Evolutionary conservation across 2,797 vertebrate genomes (phyloP).

Genomic region (Agapornis canus): DNA sequence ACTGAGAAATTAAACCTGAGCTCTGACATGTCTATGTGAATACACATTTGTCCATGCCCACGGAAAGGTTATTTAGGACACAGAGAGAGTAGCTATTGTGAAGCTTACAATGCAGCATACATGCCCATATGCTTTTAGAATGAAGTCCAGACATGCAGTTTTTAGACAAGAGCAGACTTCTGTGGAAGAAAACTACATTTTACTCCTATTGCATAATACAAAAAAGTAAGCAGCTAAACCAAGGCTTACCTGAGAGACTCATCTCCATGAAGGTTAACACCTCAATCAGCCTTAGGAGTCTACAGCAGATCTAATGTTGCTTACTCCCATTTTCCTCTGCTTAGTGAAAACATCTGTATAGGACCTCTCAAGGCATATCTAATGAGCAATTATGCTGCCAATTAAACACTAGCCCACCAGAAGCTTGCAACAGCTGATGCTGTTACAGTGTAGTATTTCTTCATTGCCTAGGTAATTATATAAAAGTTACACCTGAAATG

Average conservation of each 20-base stretch:
- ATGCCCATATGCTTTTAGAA: background rate
- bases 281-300: constrained; percentile 36
- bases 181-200: background rate
- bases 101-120: background rate
- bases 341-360: constrained; percentile 47
- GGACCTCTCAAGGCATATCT: constrained; percentile 64
- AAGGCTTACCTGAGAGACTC: background rate
- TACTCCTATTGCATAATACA: background rate
- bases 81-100: background rate
- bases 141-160: background rate
- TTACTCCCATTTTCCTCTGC: constrained; percentile 69
- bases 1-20: background rate
- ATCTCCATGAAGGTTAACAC: constrained; percentile 1
- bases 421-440: constrained; percentile 55
- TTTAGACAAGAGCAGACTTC: background rate
- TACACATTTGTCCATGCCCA: background rate
- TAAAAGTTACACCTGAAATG: constrained; percentile 69
- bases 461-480: constrained; percentile 72
- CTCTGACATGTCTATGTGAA: background rate
- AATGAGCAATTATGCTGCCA: constrained; percentile 76
- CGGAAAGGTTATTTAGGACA: background rate
- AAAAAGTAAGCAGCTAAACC: background rate
- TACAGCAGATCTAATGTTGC: constrained; percentile 17
- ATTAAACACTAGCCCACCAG: constrained; percentile 71
- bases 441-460: constrained; percentile 30